phyloP scores from a whole-genome alignment of 1,140 invertebrate genomes.

The Dendroctonus valens region DNA sequence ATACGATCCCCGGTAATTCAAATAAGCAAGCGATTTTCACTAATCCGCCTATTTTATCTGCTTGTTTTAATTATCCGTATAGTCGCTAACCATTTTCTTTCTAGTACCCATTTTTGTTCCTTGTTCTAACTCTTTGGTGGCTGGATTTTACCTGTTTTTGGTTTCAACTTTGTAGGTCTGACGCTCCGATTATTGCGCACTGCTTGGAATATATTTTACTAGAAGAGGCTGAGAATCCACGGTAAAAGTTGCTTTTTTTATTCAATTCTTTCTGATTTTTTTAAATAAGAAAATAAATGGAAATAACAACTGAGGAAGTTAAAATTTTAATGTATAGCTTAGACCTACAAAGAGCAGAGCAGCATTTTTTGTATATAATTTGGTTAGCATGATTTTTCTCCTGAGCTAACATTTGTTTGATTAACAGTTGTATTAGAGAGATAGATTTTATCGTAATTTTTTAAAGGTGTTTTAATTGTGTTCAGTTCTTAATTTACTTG shows the following conservation, averaged over 20 bases:
- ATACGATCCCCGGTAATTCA: constrained; percentile 49
- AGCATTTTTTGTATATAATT: too few species aligned
- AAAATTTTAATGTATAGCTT: too few species aligned
- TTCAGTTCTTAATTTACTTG: background rate
- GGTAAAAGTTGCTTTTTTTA: constrained; percentile 59
- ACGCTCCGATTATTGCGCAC: constrained; percentile 93
- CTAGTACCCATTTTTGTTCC: background rate
- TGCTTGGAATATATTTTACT: constrained; percentile 87
- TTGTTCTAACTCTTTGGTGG: constrained; percentile 13
- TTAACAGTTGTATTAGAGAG: too few species aligned
- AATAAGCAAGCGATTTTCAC: background rate
- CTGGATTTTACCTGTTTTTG: constrained; percentile 33
- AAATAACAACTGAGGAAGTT: too few species aligned
- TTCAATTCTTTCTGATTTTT: too few species aligned
- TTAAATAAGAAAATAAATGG: too few species aligned
- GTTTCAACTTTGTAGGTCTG: constrained; percentile 69
- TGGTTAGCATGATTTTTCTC: too few species aligned
- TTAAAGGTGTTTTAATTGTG: too few species aligned
- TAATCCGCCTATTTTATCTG: constrained; percentile 13
- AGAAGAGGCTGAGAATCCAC: constrained; percentile 67
- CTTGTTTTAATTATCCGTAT: constrained; percentile 13
- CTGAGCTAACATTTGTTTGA: too few species aligned
- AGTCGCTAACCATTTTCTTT: background rate
- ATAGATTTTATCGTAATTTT: too few species aligned
- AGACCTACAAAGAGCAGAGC: too few species aligned